Conservation (phyloP, 2,113 vertebrate genomes). For the Phalacrocorax pelagicus region DNA sequence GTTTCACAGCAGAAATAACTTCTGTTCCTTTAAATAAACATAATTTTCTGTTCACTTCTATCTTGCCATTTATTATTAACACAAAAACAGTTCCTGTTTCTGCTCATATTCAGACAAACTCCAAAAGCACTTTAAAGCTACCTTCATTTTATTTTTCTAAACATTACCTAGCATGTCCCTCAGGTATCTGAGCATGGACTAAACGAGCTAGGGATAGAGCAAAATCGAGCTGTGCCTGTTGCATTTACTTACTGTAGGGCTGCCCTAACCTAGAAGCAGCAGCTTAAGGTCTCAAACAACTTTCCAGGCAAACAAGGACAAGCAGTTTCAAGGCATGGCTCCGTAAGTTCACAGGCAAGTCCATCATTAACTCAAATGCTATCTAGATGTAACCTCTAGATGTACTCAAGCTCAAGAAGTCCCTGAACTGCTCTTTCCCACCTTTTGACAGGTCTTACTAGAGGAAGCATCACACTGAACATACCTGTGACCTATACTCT, state of each 20-base stretch:
- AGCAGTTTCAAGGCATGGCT: neutral
- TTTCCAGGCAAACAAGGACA: neutral
- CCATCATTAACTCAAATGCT: neutral
- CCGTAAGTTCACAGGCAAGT: neutral
- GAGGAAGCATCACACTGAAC: neutral
- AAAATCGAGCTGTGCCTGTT: neutral
- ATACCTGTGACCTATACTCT: neutral
- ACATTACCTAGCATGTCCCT: neutral
- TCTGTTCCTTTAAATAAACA: neutral
- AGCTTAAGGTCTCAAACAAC: neutral
- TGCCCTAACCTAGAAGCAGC: neutral
- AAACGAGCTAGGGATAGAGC: neutral
- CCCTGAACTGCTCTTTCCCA: neutral
- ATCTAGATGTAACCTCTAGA: neutral
- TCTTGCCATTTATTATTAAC: neutral
- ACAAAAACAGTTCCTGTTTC: neutral
- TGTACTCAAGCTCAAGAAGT: neutral
- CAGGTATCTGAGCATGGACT: neutral
- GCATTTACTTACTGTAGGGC: neutral
- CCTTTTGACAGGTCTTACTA: neutral
- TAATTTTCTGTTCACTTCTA: too few species aligned
- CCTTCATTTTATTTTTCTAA: neutral
- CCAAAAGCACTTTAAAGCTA: neutral
- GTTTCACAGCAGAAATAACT: neutral
- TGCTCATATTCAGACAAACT: neutral